Evolutionary conservation across 2,888 invertebrate genomes (phyloP).

Genomic region (Acanthococcus lagerstroemiae): DNA sequence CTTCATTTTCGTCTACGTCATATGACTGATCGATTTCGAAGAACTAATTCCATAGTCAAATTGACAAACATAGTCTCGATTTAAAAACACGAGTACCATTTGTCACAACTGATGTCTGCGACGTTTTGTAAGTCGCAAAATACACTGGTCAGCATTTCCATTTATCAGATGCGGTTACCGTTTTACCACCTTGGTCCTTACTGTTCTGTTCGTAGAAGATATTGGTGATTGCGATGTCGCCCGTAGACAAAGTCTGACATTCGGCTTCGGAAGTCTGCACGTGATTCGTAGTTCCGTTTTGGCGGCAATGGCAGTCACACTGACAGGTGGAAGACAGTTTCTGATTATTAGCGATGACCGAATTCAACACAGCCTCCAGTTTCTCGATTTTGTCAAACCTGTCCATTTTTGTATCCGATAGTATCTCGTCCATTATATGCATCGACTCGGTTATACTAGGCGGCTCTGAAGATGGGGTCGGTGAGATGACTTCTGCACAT

Average conservation of each 20-base stretch:
- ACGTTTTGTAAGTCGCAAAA: too few species aligned
- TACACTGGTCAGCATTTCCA: too few species aligned
- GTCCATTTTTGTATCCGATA: conserved; percentile 73
- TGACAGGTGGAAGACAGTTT: background rate
- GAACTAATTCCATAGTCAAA: too few species aligned
- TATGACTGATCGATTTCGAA: too few species aligned
- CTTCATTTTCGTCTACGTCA: too few species aligned
- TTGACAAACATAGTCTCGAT: too few species aligned
- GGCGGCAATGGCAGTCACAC: conserved; percentile 18
- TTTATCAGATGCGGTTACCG: too few species aligned
- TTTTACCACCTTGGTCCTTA: too few species aligned
- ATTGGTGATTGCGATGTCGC: conserved; percentile 83
- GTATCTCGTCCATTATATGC: conserved; percentile 77
- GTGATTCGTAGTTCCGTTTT: conserved; percentile 46
- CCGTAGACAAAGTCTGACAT: conserved; percentile 80
- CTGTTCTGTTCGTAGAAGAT: conserved; percentile 60
- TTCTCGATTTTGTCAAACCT: conserved; percentile 76
- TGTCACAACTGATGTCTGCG: too few species aligned
- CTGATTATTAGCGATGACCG: conserved; percentile 9
- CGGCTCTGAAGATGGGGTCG: conserved; percentile 50
- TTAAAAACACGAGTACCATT: too few species aligned
- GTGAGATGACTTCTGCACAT: conserved; percentile 15
- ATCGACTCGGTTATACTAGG: conserved; percentile 78
- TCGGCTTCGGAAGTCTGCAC: conserved; percentile 47
- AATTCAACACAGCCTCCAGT: conserved; percentile 65